A percentile compares a stretch with the other conserved stretches of the same genome.
phyloP scores from a whole-genome alignment of 1,140 invertebrate species.

The Papilio polyxenes region DNA sequence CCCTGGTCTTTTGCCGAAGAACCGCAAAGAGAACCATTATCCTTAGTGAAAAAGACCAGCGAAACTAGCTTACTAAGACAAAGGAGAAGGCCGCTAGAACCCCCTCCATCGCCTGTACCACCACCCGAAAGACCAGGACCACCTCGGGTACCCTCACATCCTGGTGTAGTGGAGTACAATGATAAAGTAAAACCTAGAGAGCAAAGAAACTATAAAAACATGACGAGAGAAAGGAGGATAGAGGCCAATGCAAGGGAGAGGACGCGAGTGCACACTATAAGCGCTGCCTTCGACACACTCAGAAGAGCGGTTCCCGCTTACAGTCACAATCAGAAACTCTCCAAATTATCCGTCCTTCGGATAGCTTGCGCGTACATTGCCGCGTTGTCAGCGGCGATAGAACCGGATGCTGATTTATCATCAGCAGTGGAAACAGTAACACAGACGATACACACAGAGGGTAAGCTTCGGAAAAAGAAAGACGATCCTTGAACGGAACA shows the following conservation, averaged over 20 bases:
- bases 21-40: slow-evolving; percentile 65
- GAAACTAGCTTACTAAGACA: slow-evolving; percentile 69
- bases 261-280: slow-evolving; percentile 96
- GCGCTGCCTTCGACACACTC: slow-evolving; percentile 95
- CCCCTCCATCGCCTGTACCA: slow-evolving; percentile 55
- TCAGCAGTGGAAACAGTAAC: slow-evolving; percentile 93
- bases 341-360: slow-evolving; percentile 93
- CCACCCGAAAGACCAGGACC: slow-evolving; percentile 59
- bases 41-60: slow-evolving; percentile 64
- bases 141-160: slow-evolving; percentile 81
- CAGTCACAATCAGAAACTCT: slow-evolving; percentile 95
- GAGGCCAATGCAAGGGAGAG: slow-evolving; percentile 96
- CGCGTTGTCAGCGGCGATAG: slow-evolving; percentile 87
- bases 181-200: slow-evolving; percentile 80
- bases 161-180: slow-evolving; percentile 70
- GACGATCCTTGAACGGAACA: slow-evolving; percentile 82
- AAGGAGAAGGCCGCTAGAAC: slow-evolving; percentile 62
- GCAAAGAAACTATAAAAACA: slow-evolving; percentile 96
- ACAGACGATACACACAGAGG: slow-evolving; percentile 94
- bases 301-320: slow-evolving; percentile 92
- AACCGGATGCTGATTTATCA: slow-evolving; percentile 84
- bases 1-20: slow-evolving; percentile 79
- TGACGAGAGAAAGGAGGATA: slow-evolving; percentile 94
- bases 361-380: slow-evolving; percentile 96
- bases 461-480: slow-evolving; percentile 92